Base-by-base conservation (phyloP, 23 tunicate species). In the Ascidia mentula region DNA sequence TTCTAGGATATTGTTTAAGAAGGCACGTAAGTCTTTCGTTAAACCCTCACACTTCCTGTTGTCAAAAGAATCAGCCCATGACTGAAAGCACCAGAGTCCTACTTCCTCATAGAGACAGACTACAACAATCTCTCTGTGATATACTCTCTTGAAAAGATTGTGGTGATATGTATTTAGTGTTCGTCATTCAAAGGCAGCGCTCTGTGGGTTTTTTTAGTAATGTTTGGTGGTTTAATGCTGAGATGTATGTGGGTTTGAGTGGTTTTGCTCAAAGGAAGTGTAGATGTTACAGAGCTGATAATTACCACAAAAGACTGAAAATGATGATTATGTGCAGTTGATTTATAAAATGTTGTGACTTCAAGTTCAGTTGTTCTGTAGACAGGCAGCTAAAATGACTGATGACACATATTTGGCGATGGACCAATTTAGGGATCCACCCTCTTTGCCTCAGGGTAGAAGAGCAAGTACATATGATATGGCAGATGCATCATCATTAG, bases 51-150 rank as follows among this genome's bases (percentile, higher is more conserved):
- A 28, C 65, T 53, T 53, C 65, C 65, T 53, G 65, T 53, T 53
- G 65, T 53, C 65, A 53, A 28, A 53, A 26, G 65, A 28, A 53
- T 53, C 65, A 53, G 65, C 65, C 24, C 65, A 53, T 53, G 65
- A 53, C 65, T 53, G 1, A 53, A 53, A 53, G 65, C 65, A 53
- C 2, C 65, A 53, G 24, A 28, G 28, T 53, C 22, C 65, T 53
- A 20, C 65, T 28, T 53, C 65, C 7, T 53, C 24, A 20, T 3
- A 53, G 28, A 53, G 4, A 53, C 65, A 53, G 65, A 26, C 65
- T 3, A 42, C 22, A 53, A 53, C 12, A 53, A n/a, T n/a, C n/a
- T n/a, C n/a, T n/a, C n/a, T n/a, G n/a, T n/a, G n/a, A n/a, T n/a
- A n/a, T n/a, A n/a, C n/a, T n/a, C n/a, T n/a, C n/a, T n/a, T n/a